phyloP scores from a whole-genome alignment of 2,113 vertebrate genomes.

The Lophotis ruficrista region DNA sequence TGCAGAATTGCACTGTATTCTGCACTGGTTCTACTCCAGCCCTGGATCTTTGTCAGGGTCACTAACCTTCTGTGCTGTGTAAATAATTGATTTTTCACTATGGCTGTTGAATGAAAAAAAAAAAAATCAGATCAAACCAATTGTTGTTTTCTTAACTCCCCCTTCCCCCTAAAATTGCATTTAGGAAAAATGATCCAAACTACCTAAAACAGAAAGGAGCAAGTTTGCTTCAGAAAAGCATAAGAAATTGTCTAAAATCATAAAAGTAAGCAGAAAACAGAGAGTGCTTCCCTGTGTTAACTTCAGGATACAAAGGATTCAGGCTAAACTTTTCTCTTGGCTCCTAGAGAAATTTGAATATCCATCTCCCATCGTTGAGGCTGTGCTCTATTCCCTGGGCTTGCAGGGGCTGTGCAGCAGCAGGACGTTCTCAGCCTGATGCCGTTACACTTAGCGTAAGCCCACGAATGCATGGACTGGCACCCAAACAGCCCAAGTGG shows the following conservation, averaged over 20 bases:
- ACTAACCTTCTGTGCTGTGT: neutral
- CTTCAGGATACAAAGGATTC: neutral
- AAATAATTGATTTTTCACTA: constrained; percentile 52
- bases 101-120: neutral
- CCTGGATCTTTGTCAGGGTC: neutral
- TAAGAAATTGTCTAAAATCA: neutral
- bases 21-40: neutral
- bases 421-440: neutral
- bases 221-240: neutral
- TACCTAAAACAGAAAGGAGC: neutral
- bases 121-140: neutral
- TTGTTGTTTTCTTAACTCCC: neutral
- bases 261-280: neutral
- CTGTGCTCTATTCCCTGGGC: neutral
- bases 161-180: neutral
- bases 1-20: neutral
- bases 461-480: accelerated
- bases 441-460: neutral
- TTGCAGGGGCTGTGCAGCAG: neutral
- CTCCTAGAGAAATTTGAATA: neutral
- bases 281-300: neutral
- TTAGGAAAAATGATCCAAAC: neutral
- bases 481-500: neutral
- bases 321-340: neutral
- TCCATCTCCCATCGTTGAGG: neutral